Evolutionary conservation across 2,113 vertebrate genomes (phyloP).

Genomic region (Saccopteryx bilineata): DNA sequence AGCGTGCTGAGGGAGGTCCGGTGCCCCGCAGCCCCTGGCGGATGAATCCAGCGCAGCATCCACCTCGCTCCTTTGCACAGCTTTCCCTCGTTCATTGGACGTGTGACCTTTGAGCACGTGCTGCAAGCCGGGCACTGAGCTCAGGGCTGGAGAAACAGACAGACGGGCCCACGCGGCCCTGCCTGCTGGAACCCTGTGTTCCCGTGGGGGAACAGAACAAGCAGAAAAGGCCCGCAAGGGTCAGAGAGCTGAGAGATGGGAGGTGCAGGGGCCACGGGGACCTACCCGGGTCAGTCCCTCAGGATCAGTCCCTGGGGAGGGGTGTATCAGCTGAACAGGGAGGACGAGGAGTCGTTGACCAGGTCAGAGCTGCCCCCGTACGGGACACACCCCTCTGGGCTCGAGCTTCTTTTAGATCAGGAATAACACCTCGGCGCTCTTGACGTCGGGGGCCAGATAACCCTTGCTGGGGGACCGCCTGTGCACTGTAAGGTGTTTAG

Average conservation of each 20-base stretch:
- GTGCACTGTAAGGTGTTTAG: fast-evolving
- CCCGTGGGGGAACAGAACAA: background rate
- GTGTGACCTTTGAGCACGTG: background rate
- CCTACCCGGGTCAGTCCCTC: too few species aligned
- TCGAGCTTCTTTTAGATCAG: background rate
- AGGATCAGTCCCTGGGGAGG: background rate
- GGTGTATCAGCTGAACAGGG: background rate
- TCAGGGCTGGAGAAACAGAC: background rate
- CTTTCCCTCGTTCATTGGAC: background rate
- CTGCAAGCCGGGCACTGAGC: background rate
- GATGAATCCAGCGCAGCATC: background rate
- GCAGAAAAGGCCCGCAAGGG: background rate
- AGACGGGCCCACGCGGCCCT: fast-evolving
- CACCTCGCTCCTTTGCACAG: too few species aligned
- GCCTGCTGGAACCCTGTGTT: background rate
- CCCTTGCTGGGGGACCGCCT: background rate
- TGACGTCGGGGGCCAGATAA: background rate
- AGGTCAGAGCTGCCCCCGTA: background rate
- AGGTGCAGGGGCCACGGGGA: too few species aligned
- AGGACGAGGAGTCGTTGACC: background rate
- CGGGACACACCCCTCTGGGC: background rate
- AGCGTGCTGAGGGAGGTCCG: background rate
- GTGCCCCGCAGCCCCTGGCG: fast-evolving
- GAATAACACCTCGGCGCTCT: background rate
- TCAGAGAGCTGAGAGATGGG: background rate